Base-by-base conservation (phyloP, 1,140 invertebrate species). In the Penaeus indicus region DNA sequence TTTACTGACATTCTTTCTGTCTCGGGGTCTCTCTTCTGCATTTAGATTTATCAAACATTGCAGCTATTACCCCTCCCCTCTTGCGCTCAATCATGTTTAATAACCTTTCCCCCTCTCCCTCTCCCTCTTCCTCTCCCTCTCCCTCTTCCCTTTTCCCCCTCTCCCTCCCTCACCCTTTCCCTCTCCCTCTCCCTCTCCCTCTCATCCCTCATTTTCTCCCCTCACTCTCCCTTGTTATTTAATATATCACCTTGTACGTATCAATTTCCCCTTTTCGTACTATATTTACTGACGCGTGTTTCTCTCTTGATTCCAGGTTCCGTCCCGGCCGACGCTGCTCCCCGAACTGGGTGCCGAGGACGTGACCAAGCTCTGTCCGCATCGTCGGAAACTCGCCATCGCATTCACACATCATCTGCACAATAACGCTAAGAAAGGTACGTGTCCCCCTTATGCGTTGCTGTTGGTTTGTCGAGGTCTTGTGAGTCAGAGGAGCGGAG, bases 361-460 rank as follows among this genome's bases (percentile, higher is more conserved):
- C 86, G 83, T 88, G 86, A 88, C 67, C 67, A 88, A 88, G 80
- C 86, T 88, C 64, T 88, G 86, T 27, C 75, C 82, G 67, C 86
- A 88, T 60, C 86, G 86, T 32, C 42, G 86, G 86, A 88, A 88
- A 61, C 79, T 88, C 13, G 86, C 86, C 80, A 88, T 88, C 86
- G 86, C 86, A 80, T 88, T 88, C 80, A 88, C 86, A 2, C 86
- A 88, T 32, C 86, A 88, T 79, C 86, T 88, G 22, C 86, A 88
- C 80, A 88, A 88, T 63, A 88, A 88, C 67, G 86, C 86, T 11
- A 88, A 88, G 60, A 88, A 88, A 88, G 86, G 86, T 88, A 78
- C 62, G 75, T 85, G 3, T 47, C 47, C 47, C 47, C 11, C 11
- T 47, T 47, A 47, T 47, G 47, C 47, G 47, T 13, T 47, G 7